A percentile compares a stretch with the other conserved stretches of the same genome.
Conservation (phyloP, 2,797 vertebrate species). For the Neosalanx taihuensis region DNA sequence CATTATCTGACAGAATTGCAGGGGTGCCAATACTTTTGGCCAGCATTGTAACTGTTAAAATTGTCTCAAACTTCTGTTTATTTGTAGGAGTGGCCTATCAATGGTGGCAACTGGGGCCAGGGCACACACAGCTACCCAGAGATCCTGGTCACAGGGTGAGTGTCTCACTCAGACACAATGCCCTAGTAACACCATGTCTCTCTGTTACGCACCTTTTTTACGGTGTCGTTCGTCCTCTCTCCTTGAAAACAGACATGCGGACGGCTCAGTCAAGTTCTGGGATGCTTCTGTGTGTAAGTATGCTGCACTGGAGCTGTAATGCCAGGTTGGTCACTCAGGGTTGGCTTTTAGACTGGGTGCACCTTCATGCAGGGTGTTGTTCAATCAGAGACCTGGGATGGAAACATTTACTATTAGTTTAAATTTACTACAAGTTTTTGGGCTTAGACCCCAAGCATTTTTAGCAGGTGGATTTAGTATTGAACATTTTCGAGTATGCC, state of each 20-base stretch:
- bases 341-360: conserved; percentile 1
- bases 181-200: too few species aligned
- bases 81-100: conserved; percentile 93
- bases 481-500: too few species aligned
- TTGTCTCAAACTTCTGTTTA: conserved; percentile 17
- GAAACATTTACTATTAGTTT: too few species aligned
- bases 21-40: too few species aligned
- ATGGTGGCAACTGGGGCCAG: conserved; percentile 96
- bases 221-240: conserved; percentile 1
- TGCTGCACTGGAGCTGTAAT: not conserved
- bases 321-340: not conserved
- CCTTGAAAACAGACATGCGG: conserved; percentile 84
- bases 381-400: too few species aligned
- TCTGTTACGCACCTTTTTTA: not conserved
- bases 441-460: too few species aligned
- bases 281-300: conserved; percentile 96
- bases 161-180: conserved; percentile 7
- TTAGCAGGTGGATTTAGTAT: too few species aligned
- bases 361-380: too few species aligned
- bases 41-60: too few species aligned
- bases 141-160: conserved; percentile 97
- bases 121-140: conserved; percentile 94
- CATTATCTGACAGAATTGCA: too few species aligned
- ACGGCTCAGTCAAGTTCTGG: conserved; percentile 98
- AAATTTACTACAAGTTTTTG: too few species aligned